Percentiles rank a stretch among this genome's conserved stretches.
These are phyloP conservation scores for Sminthurinus aureus DNA, from an alignment of 2,888 invertebrate genomes.

Conservation along the genomic window DNA sequence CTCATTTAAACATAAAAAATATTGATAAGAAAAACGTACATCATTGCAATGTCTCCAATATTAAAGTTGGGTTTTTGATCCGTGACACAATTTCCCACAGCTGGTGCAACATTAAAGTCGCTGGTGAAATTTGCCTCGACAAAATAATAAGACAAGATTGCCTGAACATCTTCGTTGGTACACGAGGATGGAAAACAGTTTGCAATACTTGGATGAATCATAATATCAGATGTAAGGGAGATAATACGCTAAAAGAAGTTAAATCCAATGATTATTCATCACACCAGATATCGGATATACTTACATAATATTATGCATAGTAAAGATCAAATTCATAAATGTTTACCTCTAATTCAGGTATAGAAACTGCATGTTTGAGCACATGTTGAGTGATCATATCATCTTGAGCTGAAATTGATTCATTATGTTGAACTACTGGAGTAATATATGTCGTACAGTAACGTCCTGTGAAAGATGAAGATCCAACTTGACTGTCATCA, in stretches of 20 bases:
- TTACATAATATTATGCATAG: too few species aligned
- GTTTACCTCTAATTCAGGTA: constrained; percentile 29
- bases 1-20: too few species aligned
- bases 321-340: not conserved
- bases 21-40: constrained; percentile 38
- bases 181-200: constrained; percentile 52
- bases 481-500: not conserved
- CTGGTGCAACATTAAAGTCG: constrained; percentile 57
- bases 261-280: not conserved
- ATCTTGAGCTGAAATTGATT: not conserved
- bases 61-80: constrained; percentile 57
- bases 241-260: constrained; percentile 25
- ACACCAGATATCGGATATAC: too few species aligned
- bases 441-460: constrained; percentile 50
- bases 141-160: constrained; percentile 34
- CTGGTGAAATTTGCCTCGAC: constrained; percentile 23
- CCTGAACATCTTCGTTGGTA: constrained; percentile 44
- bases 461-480: constrained; percentile 39
- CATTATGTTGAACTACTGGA: not conserved
- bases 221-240: constrained; percentile 23
- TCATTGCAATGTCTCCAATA: constrained; percentile 46
- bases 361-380: constrained; percentile 36
- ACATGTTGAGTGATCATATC: not conserved
- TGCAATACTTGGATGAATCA: constrained; percentile 32
- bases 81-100: constrained; percentile 52